Evolutionary conservation across 23 tunicate species (phyloP), one percentile per base, ranked within the genome.

Genomic region (Diplosoma virens): DNA sequence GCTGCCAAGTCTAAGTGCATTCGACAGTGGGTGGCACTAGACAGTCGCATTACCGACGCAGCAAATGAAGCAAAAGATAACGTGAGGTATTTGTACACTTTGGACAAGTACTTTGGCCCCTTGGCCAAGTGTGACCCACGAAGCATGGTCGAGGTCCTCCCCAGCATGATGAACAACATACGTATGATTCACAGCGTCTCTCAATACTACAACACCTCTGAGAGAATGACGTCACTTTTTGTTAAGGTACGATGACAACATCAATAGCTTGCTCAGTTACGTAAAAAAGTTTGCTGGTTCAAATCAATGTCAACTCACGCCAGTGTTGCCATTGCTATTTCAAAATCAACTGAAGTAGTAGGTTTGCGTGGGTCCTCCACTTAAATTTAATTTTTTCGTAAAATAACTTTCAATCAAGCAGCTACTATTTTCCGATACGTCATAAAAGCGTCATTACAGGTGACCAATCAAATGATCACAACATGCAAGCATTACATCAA

Each of bases 101-200:
- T 88, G 55, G 95, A 88, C 80, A 84, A 88, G 67, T 88, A 76
- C 80, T 84, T 88, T 36, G 95, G 95, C 17, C 95, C 95, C n/a
- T 54, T 88, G 55, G 78, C 77, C 58, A 88, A 84, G 27, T 88
- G 88, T 64, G 82, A 88, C 47, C 95, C 95, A 0, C 74, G 82
- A 0, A 84, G 45, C 66, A 88, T 88, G 95, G 82, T 82, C 32
- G 95, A 88, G 59, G 78, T 88, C 69, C 67, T 88, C 0, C 95
- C 95, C 1, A 88, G 86, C 66, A 32, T 88, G 80, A 88, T 88
- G 88, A 88, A 82, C 84, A 82, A 82, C 73, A 88, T 88, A 0
- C 34, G 95, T 47, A 88, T 88, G 95, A 88, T 88, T 72, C 95
- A 88, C 80, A 76, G 88, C 81, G 70, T 88, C 32, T 78, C 85